Evolutionary conservation across 2,888 invertebrate species (phyloP).

Genomic region (Micoletzkya japonica): DNA sequence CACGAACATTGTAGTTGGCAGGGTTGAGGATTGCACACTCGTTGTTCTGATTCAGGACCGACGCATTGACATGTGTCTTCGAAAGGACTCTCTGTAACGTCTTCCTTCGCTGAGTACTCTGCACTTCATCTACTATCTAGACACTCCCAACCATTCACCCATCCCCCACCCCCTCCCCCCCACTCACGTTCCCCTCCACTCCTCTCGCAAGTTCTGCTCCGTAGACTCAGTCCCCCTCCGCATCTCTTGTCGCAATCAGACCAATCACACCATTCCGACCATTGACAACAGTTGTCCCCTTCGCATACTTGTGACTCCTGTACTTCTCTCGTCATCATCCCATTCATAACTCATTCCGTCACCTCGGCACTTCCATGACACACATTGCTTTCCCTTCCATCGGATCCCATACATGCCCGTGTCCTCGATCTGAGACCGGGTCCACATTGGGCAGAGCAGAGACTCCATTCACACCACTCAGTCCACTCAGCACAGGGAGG

Average conservation of each 20-base stretch:
- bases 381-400: conserved; percentile 48
- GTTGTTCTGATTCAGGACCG: conserved; percentile 50
- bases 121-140: neutral
- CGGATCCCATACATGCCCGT: conserved; percentile 43
- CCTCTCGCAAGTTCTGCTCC: conserved; percentile 49
- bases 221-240: conserved; percentile 48
- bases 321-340: neutral
- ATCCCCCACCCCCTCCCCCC: too few species aligned
- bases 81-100: too few species aligned
- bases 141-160: neutral
- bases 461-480: conserved; percentile 41
- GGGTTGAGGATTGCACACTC: conserved; percentile 49
- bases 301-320: conserved; percentile 49
- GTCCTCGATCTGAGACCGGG: conserved; percentile 39
- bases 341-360: neutral
- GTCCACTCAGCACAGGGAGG: conserved; percentile 55
- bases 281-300: conserved; percentile 49
- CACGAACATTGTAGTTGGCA: conserved; percentile 55
- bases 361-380: conserved; percentile 41
- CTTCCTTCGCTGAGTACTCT: too few species aligned
- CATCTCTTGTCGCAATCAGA: conserved; percentile 54
- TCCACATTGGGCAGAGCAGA: conserved; percentile 12
- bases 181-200: conserved; percentile 32
- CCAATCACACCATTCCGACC: conserved; percentile 57
- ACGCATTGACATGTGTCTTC: conserved; percentile 45